Evolutionary conservation across 2,797 vertebrate genomes (phyloP), one percentile per base, ranked within the genome.

Genomic region (Hypotaenidia okinawae): DNA sequence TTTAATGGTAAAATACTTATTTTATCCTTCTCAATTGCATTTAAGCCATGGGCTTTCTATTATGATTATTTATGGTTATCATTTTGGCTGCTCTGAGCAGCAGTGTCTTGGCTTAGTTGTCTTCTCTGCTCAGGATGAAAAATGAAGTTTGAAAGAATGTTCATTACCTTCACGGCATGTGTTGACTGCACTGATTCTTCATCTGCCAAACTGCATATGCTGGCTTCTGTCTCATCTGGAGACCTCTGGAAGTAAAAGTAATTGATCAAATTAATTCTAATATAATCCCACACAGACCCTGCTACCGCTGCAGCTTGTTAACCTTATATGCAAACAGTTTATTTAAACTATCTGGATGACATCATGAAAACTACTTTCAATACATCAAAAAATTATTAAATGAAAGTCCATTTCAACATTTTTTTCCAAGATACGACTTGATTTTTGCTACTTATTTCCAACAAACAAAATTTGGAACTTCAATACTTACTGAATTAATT

Each of bases 61-160:
- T 96, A 89, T 76, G 87, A 95, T 96, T 97, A 97, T 96, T 97
- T 96, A 94, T 78, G 80, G 86, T 97, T 97, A 97, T 98, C 96
- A 95, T 97, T 96, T 95, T 97, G 93, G 94, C 97, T 97, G 78
- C 92, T 97, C 93, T 91, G 95, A 97, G 91, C 70, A 94, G 82
- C 95, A 94, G 78, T 95, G 94, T 95, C 96, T 98, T 95, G 96
- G 94, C 96, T 97, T 96, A 94, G 96, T 95, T 97, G 96, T 96
- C 96, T 97, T 87, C 89, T 96, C 89, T 90, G 73, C 35, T 91
- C 80, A 87, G 92, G 92, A 97, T 98, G 97, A 98, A 98, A 98
- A 98, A 98, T 98, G 97, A 98, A 98, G 97, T 98, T 97, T 96
- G 97, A 98, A 98, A 95, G 97, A 98, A 97, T 97, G 98, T 97